These are phyloP conservation scores for Metacarcinus magister DNA, from an alignment of 2,888 invertebrate genomes.

Conservation along the genomic window DNA sequence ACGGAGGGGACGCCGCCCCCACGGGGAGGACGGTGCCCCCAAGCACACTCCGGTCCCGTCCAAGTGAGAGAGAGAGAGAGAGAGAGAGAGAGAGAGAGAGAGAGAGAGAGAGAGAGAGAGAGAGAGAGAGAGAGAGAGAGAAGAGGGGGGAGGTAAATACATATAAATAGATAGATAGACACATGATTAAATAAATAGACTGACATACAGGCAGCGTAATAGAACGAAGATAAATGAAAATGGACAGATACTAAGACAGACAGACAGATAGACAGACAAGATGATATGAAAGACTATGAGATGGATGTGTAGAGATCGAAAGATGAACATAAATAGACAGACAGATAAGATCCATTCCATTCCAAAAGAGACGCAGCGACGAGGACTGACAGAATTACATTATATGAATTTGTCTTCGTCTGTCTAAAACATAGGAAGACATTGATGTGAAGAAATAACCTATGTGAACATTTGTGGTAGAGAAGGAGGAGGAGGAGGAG, in stretches of 20 bases:
- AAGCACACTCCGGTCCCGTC: not conserved
- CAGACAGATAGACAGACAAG: not conserved
- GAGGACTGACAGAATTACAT: not conserved
- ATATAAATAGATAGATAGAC: not conserved
- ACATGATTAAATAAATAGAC: not conserved
- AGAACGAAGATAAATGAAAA: not conserved
- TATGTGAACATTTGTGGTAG: not conserved
- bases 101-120: constrained; percentile 19
- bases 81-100: constrained; percentile 31
- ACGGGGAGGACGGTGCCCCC: not conserved
- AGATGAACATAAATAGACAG: not conserved
- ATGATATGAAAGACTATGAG: not conserved
- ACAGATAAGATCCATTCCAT: not conserved
- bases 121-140: constrained; percentile 15
- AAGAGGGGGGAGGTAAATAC: not conserved
- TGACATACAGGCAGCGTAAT: not conserved
- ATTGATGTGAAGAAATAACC: not conserved
- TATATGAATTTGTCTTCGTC: not conserved
- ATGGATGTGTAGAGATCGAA: not conserved
- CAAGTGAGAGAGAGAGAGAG: not conserved
- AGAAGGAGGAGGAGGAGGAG: not conserved
- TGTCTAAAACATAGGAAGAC: not conserved
- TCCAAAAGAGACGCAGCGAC: not conserved
- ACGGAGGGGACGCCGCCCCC: not conserved
- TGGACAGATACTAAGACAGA: not conserved